Percentiles rank a stretch among this genome's conserved stretches.
phyloP scores from a whole-genome alignment of 1,140 invertebrate genomes.

The Nylanderia fulva region DNA sequence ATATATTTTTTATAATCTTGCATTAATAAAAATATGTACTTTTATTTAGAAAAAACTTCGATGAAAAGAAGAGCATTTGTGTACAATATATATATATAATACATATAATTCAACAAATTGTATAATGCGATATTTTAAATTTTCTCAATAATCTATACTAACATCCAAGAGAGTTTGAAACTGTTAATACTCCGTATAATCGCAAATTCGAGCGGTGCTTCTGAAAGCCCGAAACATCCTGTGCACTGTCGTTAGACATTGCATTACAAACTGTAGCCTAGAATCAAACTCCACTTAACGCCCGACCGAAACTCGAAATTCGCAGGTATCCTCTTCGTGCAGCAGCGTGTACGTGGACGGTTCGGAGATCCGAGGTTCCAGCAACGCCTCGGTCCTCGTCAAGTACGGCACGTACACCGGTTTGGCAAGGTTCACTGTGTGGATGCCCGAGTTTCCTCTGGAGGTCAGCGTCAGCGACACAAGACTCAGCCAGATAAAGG shows the following conservation, averaged over 20 bases:
- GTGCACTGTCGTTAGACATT: not conserved
- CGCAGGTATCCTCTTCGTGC: conserved; percentile 97
- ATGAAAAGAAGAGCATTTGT: no score
- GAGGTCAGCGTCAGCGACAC: conserved; percentile 95
- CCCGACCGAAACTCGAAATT: conserved; percentile 8
- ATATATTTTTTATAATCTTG: no score
- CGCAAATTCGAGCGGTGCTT: not conserved
- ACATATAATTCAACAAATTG: no score
- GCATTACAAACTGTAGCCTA: not conserved
- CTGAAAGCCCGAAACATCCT: not conserved
- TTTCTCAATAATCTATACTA: no score
- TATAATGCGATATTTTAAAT: no score
- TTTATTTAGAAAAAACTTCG: no score
- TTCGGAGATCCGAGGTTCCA: conserved; percentile 97
- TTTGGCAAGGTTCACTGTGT: conserved; percentile 95
- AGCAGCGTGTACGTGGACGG: conserved; percentile 98
- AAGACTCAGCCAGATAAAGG: conserved; percentile 96
- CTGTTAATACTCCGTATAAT: conserved; percentile 3
- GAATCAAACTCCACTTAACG: conserved; percentile 18
- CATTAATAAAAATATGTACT: no score
- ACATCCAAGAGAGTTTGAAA: conserved; percentile 9
- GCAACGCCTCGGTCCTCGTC: conserved; percentile 97
- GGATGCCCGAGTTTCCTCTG: conserved; percentile 98
- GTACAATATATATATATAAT: no score
- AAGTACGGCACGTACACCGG: conserved; percentile 97